A percentile compares a stretch with the other conserved stretches of the same genome.
phyloP scores from a whole-genome alignment of 1,140 invertebrate species.

The Drosophila arawakana region DNA sequence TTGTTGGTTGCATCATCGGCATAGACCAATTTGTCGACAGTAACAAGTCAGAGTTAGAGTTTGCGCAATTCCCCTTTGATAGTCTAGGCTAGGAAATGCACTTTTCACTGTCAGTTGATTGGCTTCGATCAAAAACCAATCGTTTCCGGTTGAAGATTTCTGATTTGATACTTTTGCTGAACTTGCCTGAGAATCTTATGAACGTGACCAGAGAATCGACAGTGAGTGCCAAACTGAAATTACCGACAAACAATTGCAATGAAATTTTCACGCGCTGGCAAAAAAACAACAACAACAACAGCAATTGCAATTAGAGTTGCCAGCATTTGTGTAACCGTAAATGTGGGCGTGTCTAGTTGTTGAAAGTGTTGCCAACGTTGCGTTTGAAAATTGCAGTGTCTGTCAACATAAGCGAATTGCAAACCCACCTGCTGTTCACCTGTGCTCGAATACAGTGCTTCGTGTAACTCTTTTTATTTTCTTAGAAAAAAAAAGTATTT shows the following conservation, averaged over 20 bases:
- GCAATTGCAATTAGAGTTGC: conserved; percentile 45
- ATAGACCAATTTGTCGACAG: not conserved
- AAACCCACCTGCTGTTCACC: conserved; percentile 22
- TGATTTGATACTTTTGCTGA: not conserved
- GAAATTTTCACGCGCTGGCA: conserved; percentile 66
- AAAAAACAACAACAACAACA: conserved; percentile 32
- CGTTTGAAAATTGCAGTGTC: conserved; percentile 52
- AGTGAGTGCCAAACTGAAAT: conserved; percentile 40
- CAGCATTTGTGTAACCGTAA: conserved; percentile 40
- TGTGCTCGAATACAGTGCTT: not conserved
- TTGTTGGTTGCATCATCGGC: not conserved
- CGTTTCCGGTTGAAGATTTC: conserved; percentile 47
- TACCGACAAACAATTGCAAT: conserved; percentile 52
- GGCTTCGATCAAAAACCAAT: conserved; percentile 29
- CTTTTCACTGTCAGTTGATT: conserved; percentile 34
- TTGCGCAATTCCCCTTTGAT: conserved; percentile 42
- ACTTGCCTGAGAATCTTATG: conserved; percentile 48
- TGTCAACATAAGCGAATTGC: conserved; percentile 50
- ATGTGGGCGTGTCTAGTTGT: conserved; percentile 50
- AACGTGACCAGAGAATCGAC: conserved; percentile 56
- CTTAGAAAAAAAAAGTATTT: too few species aligned
- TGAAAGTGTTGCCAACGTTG: conserved; percentile 28
- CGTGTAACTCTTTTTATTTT: not conserved
- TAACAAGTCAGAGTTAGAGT: conserved; percentile 14
- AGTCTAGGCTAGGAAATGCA: conserved; percentile 46